Evolutionary conservation across 2,113 vertebrate genomes (phyloP).

Genomic region (Caranx ignobilis): DNA sequence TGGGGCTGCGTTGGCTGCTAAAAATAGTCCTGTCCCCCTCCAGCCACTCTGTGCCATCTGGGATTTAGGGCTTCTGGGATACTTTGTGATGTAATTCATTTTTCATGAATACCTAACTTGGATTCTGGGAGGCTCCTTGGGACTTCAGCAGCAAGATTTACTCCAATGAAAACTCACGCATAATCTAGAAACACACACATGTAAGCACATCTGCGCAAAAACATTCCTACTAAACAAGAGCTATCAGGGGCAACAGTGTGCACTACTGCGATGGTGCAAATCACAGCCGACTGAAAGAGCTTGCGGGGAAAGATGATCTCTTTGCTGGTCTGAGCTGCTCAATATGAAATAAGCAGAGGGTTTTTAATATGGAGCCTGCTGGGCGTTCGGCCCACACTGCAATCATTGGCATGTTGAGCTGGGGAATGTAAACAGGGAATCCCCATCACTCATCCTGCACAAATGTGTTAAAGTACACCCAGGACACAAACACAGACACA

Average conservation of each 20-base stretch:
- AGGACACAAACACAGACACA: conserved; percentile 35
- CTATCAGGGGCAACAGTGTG: background rate
- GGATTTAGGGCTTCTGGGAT: conserved; percentile 71
- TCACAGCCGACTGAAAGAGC: conserved; percentile 6
- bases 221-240: conserved; percentile 20
- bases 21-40: conserved; percentile 80
- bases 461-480: conserved; percentile 46
- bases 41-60: conserved; percentile 66
- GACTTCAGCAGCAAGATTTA: conserved; percentile 43
- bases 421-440: conserved; percentile 81
- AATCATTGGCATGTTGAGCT: conserved; percentile 54
- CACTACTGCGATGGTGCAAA: conserved; percentile 1
- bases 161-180: background rate
- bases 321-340: conserved; percentile 29
- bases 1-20: conserved; percentile 59
- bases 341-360: conserved; percentile 35
- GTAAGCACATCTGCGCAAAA: background rate
- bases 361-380: conserved; percentile 61
- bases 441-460: conserved; percentile 73
- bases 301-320: conserved; percentile 25
- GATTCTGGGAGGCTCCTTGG: conserved; percentile 53
- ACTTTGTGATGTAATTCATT: conserved; percentile 70
- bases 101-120: conserved; percentile 71
- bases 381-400: conserved; percentile 55
- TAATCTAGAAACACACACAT: conserved; percentile 18